phyloP scores from a whole-genome alignment of 2,113 vertebrate genomes.

The Syrrhaptes paradoxus region DNA sequence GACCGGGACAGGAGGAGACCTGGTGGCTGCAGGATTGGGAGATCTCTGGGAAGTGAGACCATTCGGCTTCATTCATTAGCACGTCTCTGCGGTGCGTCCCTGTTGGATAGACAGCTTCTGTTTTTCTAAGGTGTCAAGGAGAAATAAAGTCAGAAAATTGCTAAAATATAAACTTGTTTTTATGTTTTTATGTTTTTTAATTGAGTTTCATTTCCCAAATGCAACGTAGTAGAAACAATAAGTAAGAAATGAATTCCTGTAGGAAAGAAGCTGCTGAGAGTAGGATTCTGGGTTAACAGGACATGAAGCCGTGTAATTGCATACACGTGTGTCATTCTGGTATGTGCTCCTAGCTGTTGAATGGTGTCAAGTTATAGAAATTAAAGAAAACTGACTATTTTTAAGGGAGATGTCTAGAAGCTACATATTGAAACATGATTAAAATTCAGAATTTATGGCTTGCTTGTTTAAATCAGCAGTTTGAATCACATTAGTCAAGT shows the following conservation, averaged over 20 bases:
- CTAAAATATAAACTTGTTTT: not conserved
- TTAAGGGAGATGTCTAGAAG: constrained; percentile 25
- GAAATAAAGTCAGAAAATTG: not conserved
- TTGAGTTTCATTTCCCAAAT: constrained; percentile 32
- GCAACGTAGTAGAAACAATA: constrained; percentile 17
- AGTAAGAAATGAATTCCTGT: constrained; percentile 40
- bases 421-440: not conserved
- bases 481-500: constrained; percentile 41
- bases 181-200: not conserved
- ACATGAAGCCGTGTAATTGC: constrained; percentile 26
- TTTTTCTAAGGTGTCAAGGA: not conserved
- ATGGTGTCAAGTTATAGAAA: constrained; percentile 3
- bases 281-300: not conserved
- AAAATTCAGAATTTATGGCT: constrained; percentile 26
- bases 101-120: not conserved
- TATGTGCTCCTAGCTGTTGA: not conserved
- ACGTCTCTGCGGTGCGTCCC: accelerated
- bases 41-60: not conserved
- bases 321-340: not conserved
- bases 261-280: not conserved
- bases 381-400: constrained; percentile 15
- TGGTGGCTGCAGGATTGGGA: not conserved
- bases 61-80: not conserved
- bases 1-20: not conserved
- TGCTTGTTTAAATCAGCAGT: not conserved